A percentile compares a stretch with the other conserved stretches of the same genome.
Conservation (phyloP, 2,888 invertebrate species). For the Hanleya hanleyi region DNA sequence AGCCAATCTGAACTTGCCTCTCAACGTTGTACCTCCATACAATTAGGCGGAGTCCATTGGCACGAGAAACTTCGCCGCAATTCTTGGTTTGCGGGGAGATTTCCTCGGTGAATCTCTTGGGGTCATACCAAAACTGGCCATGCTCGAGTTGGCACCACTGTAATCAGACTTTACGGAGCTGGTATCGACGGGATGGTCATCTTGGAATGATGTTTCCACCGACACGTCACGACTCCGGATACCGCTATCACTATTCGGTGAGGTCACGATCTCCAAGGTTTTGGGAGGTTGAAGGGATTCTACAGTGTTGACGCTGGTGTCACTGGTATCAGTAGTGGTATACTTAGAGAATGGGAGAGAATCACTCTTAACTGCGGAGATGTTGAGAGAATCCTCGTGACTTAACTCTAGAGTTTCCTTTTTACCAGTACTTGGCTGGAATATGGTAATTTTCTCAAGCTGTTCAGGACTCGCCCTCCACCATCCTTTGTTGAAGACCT, state of each 20-base stretch:
- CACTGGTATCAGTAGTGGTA: conserved; percentile 7
- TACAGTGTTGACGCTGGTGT: too few species aligned
- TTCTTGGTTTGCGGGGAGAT: conserved; percentile 41
- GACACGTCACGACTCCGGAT: conserved; percentile 41
- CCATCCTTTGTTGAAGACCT: conserved; percentile 46
- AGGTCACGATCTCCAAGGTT: neutral
- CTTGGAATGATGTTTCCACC: conserved; percentile 49
- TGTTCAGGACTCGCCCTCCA: conserved; percentile 45
- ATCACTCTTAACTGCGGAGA: conserved; percentile 24
- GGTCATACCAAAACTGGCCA: conserved; percentile 21
- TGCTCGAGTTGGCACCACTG: conserved; percentile 41
- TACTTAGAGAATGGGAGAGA: conserved; percentile 39
- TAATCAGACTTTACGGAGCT: conserved; percentile 57
- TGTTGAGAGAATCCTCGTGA: neutral
- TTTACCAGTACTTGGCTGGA: neutral
- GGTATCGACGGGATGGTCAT: conserved; percentile 55
- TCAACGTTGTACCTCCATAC: too few species aligned
- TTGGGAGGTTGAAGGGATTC: neutral
- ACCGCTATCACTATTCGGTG: conserved; percentile 24
- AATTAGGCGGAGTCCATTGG: conserved; percentile 34
- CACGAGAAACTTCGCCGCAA: conserved; percentile 60
- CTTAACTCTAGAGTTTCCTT: neutral
- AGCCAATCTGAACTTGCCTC: too few species aligned
- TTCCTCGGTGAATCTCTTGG: conserved; percentile 46
- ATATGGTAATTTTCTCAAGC: conserved; percentile 26